These are phyloP conservation scores for Drosophila dives DNA, from an alignment of 2,888 invertebrate species.

Conservation along the genomic window DNA sequence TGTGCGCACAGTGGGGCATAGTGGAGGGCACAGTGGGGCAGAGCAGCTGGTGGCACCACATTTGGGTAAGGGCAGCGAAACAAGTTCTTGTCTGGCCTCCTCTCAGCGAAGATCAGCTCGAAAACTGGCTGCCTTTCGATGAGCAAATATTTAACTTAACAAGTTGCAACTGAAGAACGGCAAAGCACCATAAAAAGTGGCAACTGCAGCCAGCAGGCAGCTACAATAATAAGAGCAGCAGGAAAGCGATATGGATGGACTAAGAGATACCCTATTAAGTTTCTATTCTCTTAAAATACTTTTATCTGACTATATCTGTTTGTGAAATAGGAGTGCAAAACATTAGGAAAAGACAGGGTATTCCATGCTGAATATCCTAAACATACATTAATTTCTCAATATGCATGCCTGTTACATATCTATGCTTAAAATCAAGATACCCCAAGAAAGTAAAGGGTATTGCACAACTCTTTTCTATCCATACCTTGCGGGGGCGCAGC, in stretches of 20 bases:
- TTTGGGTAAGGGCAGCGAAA: conserved; percentile 71
- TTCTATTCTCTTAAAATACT: not conserved
- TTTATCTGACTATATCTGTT: not conserved
- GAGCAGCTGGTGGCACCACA: conserved; percentile 47
- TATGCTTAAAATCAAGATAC: not conserved
- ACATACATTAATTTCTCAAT: no score
- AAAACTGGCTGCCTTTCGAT: conserved; percentile 55
- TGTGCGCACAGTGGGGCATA: conserved; percentile 21
- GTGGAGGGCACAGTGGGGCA: conserved; percentile 31
- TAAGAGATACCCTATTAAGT: not conserved
- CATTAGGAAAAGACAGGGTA: not conserved
- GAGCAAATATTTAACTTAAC: conserved; percentile 80
- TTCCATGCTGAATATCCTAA: not conserved
- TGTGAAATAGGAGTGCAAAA: not conserved
- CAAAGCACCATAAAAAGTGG: conserved; percentile 59
- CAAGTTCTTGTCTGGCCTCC: conserved; percentile 59
- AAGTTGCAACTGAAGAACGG: conserved; percentile 64
- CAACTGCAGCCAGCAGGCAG: conserved; percentile 17
- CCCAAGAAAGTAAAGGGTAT: not conserved
- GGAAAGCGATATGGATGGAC: not conserved
- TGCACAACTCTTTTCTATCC: not conserved
- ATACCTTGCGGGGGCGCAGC: conserved; percentile 33
- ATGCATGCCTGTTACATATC: not conserved
- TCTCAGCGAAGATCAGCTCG: conserved; percentile 52
- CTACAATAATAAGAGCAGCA: conserved; percentile 5